Evolutionary conservation across 2,888 invertebrate genomes (phyloP).

Genomic region (Autographa pulchrina): DNA sequence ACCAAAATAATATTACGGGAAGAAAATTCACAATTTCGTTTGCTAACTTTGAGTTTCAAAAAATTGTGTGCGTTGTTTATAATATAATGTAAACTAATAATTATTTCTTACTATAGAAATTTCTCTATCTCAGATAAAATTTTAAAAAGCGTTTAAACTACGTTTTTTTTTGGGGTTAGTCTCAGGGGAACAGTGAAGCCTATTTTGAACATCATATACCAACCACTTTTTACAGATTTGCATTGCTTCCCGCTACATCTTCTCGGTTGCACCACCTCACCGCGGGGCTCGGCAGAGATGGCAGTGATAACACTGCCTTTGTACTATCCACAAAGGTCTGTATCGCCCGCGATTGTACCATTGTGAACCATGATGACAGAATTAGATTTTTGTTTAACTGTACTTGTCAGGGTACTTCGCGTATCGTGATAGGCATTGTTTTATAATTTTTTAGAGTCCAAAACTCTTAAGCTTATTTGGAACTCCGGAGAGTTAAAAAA

Average conservation of each 20-base stretch:
- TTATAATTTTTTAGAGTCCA: slow-evolving; percentile 14
- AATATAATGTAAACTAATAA: no score
- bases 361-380: slow-evolving; percentile 61
- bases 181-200: no score
- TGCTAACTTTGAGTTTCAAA: no score
- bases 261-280: slow-evolving; percentile 56
- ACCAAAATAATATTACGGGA: no score
- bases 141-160: no score
- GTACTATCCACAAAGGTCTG: slow-evolving; percentile 80
- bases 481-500: no score
- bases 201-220: no score
- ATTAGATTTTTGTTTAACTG: slow-evolving; percentile 62
- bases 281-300: slow-evolving; percentile 68
- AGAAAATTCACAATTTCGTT: no score
- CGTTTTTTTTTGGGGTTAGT: no score
- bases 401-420: slow-evolving; percentile 43
- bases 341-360: slow-evolving; percentile 71
- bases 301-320: slow-evolving; percentile 75
- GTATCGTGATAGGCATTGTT: slow-evolving; percentile 34
- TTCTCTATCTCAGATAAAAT: no score
- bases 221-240: no score
- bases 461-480: not conserved
- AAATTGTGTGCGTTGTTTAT: no score
- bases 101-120: not conserved
- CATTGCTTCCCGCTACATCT: slow-evolving; percentile 29